Conservation (phyloP, 1,140 invertebrate genomes). For the Eumeta japonica region DNA sequence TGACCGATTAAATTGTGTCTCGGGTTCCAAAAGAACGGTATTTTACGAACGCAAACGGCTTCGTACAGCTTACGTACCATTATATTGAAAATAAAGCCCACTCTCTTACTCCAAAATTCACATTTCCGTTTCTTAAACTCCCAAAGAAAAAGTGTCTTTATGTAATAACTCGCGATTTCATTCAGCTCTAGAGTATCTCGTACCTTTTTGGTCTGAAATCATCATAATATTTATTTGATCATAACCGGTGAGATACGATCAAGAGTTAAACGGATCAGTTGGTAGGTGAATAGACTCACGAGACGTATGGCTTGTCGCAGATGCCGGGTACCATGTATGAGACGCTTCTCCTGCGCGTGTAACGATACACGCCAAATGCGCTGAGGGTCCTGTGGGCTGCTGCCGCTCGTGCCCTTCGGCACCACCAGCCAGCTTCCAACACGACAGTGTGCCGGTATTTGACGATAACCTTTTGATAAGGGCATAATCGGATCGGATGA, state of each 20-base stretch:
- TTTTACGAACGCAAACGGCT: slow-evolving; percentile 29
- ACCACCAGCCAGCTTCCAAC: slow-evolving; percentile 39
- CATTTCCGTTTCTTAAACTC: slow-evolving; percentile 32
- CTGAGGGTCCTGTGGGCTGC: slow-evolving; percentile 19
- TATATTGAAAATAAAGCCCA: slow-evolving; percentile 39
- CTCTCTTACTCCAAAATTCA: slow-evolving; percentile 44
- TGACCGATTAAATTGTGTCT: slow-evolving; percentile 40
- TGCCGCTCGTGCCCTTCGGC: slow-evolving; percentile 21
- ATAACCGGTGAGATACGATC: neutral
- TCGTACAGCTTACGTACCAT: slow-evolving; percentile 45
- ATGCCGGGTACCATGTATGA: slow-evolving; percentile 31
- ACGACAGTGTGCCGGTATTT: too few species aligned
- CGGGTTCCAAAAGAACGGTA: slow-evolving; percentile 53
- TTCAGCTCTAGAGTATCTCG: slow-evolving; percentile 41
- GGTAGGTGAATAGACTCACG: slow-evolving; percentile 22
- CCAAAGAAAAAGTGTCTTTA: slow-evolving; percentile 56
- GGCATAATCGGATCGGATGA: too few species aligned
- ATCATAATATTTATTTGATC: slow-evolving; percentile 5
- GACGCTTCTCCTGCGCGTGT: slow-evolving; percentile 39
- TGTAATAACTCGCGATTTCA: slow-evolving; percentile 54
- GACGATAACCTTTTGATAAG: too few species aligned
- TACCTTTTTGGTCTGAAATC: slow-evolving; percentile 44
- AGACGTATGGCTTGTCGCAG: slow-evolving; percentile 33
- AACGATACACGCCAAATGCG: slow-evolving; percentile 46
- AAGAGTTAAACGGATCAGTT: slow-evolving; percentile 4